These are phyloP conservation scores for Phengaris arion DNA, from an alignment of 2,888 invertebrate genomes.

Conservation along the genomic window DNA sequence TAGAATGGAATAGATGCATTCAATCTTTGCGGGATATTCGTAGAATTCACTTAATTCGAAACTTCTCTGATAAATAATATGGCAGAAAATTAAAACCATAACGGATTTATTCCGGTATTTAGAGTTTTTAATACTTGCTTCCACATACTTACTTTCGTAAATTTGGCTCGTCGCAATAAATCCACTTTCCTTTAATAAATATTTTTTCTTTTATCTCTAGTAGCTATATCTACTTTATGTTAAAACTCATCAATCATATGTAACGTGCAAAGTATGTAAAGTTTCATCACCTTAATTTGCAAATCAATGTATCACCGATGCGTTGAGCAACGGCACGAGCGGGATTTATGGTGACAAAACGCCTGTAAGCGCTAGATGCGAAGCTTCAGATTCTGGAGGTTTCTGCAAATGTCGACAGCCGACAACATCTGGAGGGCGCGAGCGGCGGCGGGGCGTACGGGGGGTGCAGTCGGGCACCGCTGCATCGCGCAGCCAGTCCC, in stretches of 20 bases:
- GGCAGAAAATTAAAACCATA: background rate
- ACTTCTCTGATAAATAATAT: background rate
- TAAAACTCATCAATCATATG: background rate
- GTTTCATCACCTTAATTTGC: constrained; percentile 31
- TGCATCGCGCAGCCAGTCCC: constrained; percentile 67
- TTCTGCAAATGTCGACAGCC: constrained; percentile 47
- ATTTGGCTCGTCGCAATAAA: background rate
- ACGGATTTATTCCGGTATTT: background rate
- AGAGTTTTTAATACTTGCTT: background rate
- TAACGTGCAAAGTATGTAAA: constrained; percentile 1
- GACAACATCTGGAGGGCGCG: constrained; percentile 69
- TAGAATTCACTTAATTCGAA: background rate
- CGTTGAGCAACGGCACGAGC: constrained; percentile 31
- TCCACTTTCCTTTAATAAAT: background rate
- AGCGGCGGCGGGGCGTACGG: constrained; percentile 52
- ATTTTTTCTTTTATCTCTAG: background rate
- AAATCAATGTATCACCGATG: constrained; percentile 28
- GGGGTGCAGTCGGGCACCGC: constrained; percentile 67
- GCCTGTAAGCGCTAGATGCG: constrained; percentile 33
- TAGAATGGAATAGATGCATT: background rate
- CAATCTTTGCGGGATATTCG: background rate
- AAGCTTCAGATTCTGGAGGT: constrained; percentile 53
- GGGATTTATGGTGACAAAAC: constrained; percentile 36
- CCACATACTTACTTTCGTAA: background rate
- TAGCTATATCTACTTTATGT: background rate